phyloP scores from a whole-genome alignment of 2,113 vertebrate genomes.

The Tetrax tetrax region DNA sequence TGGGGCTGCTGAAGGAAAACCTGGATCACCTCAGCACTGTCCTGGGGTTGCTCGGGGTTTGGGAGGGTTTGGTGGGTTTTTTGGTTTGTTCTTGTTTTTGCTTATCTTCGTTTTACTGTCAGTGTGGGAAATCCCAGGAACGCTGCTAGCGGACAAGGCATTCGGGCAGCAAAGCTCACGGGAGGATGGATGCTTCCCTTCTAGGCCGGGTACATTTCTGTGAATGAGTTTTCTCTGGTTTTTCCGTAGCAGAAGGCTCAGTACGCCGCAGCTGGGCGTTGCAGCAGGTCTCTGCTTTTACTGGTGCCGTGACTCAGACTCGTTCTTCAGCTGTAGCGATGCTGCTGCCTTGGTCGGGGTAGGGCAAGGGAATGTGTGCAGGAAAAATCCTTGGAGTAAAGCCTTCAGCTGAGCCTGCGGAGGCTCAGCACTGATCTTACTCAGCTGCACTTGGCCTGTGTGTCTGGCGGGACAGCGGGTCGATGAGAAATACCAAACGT shows the following conservation, averaged over 20 bases:
- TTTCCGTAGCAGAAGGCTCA: not conserved
- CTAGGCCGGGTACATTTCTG: rapidly evolving
- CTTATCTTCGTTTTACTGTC: not conserved
- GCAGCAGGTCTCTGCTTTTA: not conserved
- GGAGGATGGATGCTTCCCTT: not conserved
- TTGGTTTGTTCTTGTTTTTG: not conserved
- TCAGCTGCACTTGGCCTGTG: rapidly evolving
- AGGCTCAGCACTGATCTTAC: not conserved
- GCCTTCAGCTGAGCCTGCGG: not conserved
- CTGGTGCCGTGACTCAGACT: not conserved
- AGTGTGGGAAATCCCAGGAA: not conserved
- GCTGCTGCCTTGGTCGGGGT: rapidly evolving
- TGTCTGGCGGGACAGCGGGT: not conserved
- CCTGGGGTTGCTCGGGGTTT: not conserved
- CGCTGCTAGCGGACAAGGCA: not conserved
- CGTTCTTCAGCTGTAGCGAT: rapidly evolving
- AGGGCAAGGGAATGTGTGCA: not conserved
- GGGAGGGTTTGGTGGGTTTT: not conserved
- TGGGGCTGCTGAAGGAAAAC: too few species aligned
- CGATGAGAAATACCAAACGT: not conserved
- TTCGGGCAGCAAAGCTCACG: rapidly evolving
- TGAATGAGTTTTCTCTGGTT: not conserved
- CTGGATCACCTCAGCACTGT: rapidly evolving
- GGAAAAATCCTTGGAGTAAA: not conserved
- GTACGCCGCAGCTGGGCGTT: not conserved